Conservation (phyloP, 2,113 vertebrate species). For the Fulica atra region DNA sequence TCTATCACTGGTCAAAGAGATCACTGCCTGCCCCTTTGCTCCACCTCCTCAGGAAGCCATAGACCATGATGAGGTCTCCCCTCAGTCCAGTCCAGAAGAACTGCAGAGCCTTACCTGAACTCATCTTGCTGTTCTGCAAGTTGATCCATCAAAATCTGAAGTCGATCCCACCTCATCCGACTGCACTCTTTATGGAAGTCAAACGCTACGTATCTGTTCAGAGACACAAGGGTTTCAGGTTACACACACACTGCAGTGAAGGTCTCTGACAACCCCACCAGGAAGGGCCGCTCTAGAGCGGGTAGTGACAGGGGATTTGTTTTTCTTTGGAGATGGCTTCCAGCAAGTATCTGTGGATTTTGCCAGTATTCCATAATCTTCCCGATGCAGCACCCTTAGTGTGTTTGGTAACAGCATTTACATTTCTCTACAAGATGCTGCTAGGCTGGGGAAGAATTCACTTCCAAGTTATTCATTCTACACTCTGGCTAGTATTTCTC, state of each 20-base stretch:
- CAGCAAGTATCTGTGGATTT: not conserved
- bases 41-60: too few relatives aligned
- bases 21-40: too few relatives aligned
- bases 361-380: not conserved
- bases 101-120: slow-evolving; percentile 80
- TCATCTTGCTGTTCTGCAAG: slow-evolving; percentile 89
- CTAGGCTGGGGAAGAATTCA: not conserved
- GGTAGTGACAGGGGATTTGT: not conserved
- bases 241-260: not conserved
- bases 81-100: not conserved
- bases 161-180: slow-evolving; percentile 93
- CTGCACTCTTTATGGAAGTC: slow-evolving; percentile 98
- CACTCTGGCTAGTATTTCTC: not conserved
- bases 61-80: too few relatives aligned
- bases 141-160: slow-evolving; percentile 87
- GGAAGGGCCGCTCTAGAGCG: not conserved
- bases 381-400: not conserved
- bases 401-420: not conserved
- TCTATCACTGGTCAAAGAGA: too few relatives aligned
- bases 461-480: not conserved
- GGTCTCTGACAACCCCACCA: not conserved
- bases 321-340: not conserved
- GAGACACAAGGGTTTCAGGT: not conserved
- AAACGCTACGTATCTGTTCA: slow-evolving; percentile 87
- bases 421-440: not conserved